These are phyloP conservation scores for Muscicapa adusta DNA, from an alignment of 2,113 vertebrate genomes.

Conservation along the genomic window DNA sequence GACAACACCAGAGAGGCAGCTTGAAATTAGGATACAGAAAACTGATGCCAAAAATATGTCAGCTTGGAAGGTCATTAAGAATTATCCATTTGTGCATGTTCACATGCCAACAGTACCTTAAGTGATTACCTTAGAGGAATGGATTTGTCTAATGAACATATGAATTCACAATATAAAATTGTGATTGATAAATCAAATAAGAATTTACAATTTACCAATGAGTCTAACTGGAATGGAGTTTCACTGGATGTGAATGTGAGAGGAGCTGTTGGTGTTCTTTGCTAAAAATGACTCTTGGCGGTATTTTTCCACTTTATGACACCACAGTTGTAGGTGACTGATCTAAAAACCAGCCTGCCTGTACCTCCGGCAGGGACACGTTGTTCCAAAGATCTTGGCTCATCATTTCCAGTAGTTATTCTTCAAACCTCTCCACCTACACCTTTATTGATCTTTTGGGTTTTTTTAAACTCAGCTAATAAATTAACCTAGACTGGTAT, in stretches of 20 bases:
- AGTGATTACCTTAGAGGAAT: constrained; percentile 53
- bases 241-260: constrained; percentile 19
- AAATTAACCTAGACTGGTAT: not conserved
- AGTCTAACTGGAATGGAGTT: constrained; percentile 1
- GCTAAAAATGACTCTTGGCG: constrained; percentile 11
- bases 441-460: not conserved
- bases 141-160: constrained; percentile 44
- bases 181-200: constrained; percentile 53
- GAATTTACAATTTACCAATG: constrained; percentile 22
- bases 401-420: constrained; percentile 9
- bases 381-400: constrained; percentile 46
- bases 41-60: constrained; percentile 60
- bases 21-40: constrained; percentile 57
- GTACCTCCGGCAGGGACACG: constrained; percentile 17
- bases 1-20: constrained; percentile 40
- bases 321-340: constrained; percentile 51
- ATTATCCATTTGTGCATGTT: constrained; percentile 55
- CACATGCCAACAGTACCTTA: constrained; percentile 52
- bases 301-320: constrained; percentile 36
- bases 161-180: constrained; percentile 45
- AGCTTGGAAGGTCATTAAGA: constrained; percentile 58
- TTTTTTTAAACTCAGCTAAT: not conserved
- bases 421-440: constrained; percentile 3
- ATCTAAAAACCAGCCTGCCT: constrained; percentile 21
- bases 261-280: constrained; percentile 25